Conservation (phyloP, 2,888 invertebrate species). For the Pomacea canaliculata region DNA sequence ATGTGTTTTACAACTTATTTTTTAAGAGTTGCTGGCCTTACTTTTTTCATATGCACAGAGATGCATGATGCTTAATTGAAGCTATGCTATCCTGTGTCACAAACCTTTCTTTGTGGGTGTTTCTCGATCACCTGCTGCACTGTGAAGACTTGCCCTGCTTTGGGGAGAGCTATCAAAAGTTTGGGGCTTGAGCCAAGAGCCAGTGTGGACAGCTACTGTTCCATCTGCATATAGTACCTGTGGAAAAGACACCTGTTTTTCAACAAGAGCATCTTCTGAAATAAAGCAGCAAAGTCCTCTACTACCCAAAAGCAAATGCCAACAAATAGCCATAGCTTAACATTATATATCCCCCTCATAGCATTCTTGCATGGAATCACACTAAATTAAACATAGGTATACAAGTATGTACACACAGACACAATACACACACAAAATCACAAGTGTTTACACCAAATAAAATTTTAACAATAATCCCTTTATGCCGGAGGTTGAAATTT, state of each 20-base stretch:
- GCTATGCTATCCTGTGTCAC: background rate
- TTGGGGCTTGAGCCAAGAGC: slow-evolving; percentile 42
- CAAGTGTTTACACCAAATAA: no score
- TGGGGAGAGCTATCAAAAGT: slow-evolving; percentile 49
- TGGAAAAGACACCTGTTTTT: background rate
- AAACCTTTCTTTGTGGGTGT: slow-evolving; percentile 49
- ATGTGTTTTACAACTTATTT: no score
- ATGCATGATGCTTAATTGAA: no score
- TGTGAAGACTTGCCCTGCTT: slow-evolving; percentile 37
- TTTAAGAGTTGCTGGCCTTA: no score
- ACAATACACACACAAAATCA: background rate
- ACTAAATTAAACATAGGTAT: background rate
- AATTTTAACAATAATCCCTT: no score
- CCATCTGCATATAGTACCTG: slow-evolving; percentile 67
- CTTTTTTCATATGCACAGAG: no score
- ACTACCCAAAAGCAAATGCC: background rate
- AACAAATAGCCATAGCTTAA: no score
- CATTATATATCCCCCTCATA: no score
- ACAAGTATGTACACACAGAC: background rate
- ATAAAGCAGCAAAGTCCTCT: background rate
- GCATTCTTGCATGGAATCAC: background rate
- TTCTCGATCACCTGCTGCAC: slow-evolving; percentile 47
- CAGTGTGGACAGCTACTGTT: slow-evolving; percentile 59
- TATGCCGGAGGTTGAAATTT: no score
- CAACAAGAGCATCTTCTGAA: slow-evolving; percentile 1